Evolutionary conservation across 2,113 vertebrate genomes (phyloP).

Genomic region (Megaceryle torquata): DNA sequence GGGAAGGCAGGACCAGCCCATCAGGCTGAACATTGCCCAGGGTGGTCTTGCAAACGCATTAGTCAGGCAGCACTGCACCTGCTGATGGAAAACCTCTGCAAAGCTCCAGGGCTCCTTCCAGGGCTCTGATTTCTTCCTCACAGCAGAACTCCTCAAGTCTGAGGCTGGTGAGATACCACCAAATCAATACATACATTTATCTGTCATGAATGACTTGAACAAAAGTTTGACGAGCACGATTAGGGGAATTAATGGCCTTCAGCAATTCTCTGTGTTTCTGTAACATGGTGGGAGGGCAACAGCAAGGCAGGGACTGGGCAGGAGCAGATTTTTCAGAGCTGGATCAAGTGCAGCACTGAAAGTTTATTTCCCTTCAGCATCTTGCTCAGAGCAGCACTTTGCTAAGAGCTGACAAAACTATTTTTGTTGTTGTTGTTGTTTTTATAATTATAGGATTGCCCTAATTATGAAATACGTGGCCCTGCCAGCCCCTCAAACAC

Average conservation of each 20-base stretch:
- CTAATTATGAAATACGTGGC: background rate
- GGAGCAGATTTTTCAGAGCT: background rate
- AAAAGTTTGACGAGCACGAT: background rate
- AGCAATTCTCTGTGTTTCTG: background rate
- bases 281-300: background rate
- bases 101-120: background rate
- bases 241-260: background rate
- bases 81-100: accelerated
- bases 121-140: background rate
- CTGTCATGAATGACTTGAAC: background rate
- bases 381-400: background rate
- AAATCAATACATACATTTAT: background rate
- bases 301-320: background rate
- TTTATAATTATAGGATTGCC: background rate
- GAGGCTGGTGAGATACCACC: background rate
- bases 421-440: background rate
- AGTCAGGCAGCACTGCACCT: background rate
- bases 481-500: background rate
- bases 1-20: background rate
- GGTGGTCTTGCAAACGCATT: background rate
- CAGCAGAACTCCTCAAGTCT: background rate
- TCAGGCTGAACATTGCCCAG: accelerated
- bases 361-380: background rate
- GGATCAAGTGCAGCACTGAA: background rate
- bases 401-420: background rate